These are phyloP conservation scores for Andrena minutula DNA, from an alignment of 2,888 invertebrate species.

Conservation along the genomic window DNA sequence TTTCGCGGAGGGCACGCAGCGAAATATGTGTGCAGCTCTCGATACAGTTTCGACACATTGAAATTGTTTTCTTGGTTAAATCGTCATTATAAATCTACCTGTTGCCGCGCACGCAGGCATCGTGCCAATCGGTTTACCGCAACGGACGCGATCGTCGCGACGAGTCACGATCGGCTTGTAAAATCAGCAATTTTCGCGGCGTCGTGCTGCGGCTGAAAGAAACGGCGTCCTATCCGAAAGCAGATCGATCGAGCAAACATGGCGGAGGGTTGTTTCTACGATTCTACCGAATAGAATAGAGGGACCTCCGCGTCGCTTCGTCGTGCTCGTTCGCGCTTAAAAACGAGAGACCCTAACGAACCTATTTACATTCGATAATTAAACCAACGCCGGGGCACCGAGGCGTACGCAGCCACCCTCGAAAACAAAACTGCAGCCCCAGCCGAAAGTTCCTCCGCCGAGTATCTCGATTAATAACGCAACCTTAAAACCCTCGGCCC, in stretches of 20 bases:
- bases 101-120: conserved; percentile 58
- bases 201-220: background rate
- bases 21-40: conserved; percentile 1
- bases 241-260: background rate
- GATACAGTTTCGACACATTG: background rate
- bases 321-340: conserved; percentile 50
- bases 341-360: conserved; percentile 75
- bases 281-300: background rate
- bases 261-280: background rate
- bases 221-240: background rate
- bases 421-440: conserved; percentile 50
- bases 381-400: conserved; percentile 61
- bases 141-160: conserved; percentile 35
- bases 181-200: conserved; percentile 56
- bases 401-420: conserved; percentile 31
- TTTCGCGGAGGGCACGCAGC: no score
- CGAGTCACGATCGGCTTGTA: conserved; percentile 29
- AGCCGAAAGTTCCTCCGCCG: conserved; percentile 13
- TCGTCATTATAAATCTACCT: conserved; percentile 64
- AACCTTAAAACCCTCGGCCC: conserved; percentile 69
- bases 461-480: conserved; percentile 74
- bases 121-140: conserved; percentile 50
- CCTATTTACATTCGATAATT: conserved; percentile 80
- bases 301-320: background rate
- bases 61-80: conserved; percentile 51